A percentile compares a stretch with the other conserved stretches of the same genome.
Conservation (phyloP, 2,797 vertebrate species). For the Sphenodon punctatus region DNA sequence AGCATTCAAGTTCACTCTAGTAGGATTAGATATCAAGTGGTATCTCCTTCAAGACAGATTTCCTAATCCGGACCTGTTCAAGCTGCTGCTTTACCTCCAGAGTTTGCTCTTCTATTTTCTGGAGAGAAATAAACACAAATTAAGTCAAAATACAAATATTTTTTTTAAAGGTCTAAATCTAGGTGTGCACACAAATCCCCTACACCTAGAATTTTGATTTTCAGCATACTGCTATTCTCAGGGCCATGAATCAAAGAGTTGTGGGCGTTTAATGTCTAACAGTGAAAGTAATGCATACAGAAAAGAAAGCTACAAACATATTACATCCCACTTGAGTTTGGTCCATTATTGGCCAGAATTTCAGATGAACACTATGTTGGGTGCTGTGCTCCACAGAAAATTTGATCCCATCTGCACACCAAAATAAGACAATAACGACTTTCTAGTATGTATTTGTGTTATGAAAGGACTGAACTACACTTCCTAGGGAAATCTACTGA, state of each 20-base stretch:
- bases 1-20: background rate
- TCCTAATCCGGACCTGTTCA: background rate
- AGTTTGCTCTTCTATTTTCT: background rate
- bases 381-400: no score
- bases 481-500: background rate
- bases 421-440: background rate
- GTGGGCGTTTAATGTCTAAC: background rate
- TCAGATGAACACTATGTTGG: no score
- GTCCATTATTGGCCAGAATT: no score
- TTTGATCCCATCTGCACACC: no score
- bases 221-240: background rate
- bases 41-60: background rate
- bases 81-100: background rate
- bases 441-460: no score
- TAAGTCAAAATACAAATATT: background rate
- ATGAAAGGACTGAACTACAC: no score
- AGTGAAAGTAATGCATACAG: background rate
- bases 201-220: background rate
- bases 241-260: background rate
- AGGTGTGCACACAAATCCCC: fast-evolving
- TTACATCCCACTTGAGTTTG: fast-evolving
- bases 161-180: background rate
- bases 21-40: background rate
- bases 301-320: background rate
- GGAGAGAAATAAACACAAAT: background rate